Evolutionary conservation across 2,888 invertebrate genomes (phyloP).

Genomic region (Nephrotoma flavescens): DNA sequence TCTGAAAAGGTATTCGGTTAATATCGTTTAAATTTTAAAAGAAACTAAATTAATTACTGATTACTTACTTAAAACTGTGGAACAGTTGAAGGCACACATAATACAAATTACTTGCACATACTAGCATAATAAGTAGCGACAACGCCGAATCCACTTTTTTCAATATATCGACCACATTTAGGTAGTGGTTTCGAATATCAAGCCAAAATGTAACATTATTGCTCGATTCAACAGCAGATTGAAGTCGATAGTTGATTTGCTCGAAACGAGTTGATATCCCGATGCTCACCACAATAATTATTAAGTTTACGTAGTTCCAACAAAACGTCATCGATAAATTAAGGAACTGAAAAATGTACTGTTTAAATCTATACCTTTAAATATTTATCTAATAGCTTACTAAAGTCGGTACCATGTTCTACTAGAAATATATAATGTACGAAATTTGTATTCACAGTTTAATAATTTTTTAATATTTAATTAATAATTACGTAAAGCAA

Average conservation of each 20-base stretch:
- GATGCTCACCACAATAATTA: slow-evolving; percentile 50
- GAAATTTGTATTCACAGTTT: no score
- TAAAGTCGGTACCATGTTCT: slow-evolving; percentile 14
- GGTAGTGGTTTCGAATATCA: slow-evolving; percentile 47
- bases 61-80: slow-evolving; percentile 26
- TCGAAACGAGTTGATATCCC: slow-evolving; percentile 47
- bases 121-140: slow-evolving; percentile 45
- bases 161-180: slow-evolving; percentile 44
- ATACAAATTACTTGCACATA: slow-evolving; percentile 54
- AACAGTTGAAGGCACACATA: slow-evolving; percentile 60
- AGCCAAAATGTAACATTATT: slow-evolving; percentile 44
- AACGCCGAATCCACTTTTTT: slow-evolving; percentile 42
- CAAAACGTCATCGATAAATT: slow-evolving; percentile 41
- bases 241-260: slow-evolving; percentile 38
- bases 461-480: background rate
- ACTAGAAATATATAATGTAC: slow-evolving; percentile 7
- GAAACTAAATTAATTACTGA: background rate
- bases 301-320: slow-evolving; percentile 59
- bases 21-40: background rate
- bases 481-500: background rate
- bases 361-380: no score
- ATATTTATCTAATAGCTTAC: background rate
- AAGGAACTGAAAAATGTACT: slow-evolving; percentile 8
- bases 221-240: background rate
- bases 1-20: background rate